Percentiles rank a stretch among this genome's conserved stretches.
phyloP scores from a whole-genome alignment of 53 echinoderm and acorn worm genomes.

The Pentamera pediparva region DNA sequence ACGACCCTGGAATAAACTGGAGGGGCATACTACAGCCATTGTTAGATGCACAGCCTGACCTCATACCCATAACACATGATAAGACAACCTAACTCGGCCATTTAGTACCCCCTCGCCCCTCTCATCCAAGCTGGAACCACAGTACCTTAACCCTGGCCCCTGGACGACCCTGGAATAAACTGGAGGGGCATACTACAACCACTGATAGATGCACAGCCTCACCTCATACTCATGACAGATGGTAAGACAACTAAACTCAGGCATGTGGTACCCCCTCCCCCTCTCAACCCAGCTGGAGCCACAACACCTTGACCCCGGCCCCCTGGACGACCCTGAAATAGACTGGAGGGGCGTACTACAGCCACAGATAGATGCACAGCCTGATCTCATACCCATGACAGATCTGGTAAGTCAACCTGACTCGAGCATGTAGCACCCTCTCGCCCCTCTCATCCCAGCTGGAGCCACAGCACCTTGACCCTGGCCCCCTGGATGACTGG shows the following conservation, averaged over 20 bases:
- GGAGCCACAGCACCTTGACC: too few relatives aligned
- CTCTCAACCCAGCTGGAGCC: too few relatives aligned
- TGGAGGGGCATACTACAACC: constrained; percentile 34
- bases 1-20: constrained; percentile 4
- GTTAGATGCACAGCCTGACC: constrained; percentile 34
- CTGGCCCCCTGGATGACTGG: too few relatives aligned
- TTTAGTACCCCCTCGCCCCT: not conserved
- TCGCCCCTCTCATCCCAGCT: too few relatives aligned
- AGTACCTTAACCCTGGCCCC: not conserved
- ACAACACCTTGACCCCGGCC: too few relatives aligned
- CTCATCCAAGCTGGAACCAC: not conserved
- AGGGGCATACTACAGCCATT: constrained; percentile 26
- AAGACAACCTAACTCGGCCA: not conserved
- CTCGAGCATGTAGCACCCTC: not conserved
- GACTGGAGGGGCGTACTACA: constrained; percentile 36
- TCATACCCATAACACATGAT: constrained; percentile 28
- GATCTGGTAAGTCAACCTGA: not conserved
- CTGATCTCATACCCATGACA: constrained; percentile 38
- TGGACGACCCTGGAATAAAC: not conserved
- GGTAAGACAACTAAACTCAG: too few relatives aligned
- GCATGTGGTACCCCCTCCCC: too few relatives aligned
- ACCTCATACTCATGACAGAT: constrained; percentile 31
- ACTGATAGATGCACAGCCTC: constrained; percentile 31
- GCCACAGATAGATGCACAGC: constrained; percentile 21
- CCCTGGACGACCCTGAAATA: too few relatives aligned